Evolutionary conservation across 2,797 vertebrate species (phyloP), one percentile per base, ranked within the genome.

Genomic region (Setipinna tenuifilis): DNA sequence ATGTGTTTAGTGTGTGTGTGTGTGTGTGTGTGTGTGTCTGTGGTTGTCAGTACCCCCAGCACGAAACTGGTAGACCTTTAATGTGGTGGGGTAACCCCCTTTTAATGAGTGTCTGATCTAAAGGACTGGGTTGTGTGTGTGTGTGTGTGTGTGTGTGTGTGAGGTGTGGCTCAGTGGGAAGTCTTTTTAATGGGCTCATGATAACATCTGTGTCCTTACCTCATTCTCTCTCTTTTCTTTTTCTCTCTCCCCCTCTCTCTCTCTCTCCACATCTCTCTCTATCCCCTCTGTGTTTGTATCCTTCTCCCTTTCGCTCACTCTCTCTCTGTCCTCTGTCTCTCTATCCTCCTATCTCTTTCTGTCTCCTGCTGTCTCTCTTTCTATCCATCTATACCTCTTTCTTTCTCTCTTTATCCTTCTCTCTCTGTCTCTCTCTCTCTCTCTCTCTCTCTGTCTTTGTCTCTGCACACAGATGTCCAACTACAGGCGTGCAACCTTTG

Each of bases 401-500:
- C 50, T 9, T 7, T 54, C 50, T 54, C 50, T 54, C 50, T 54
- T 3, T 54, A 9, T 54, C 50, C 14, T 7, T 54, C 50, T 54
- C 50, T 54, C 50, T 54, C 2, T 54, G 1, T 54, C 50, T 9
- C 50, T 54, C 50, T 54, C 50, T 54, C 50, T 54, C 48, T 58
- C 16, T 19, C 19, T 28, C 31, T 31, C 83, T 85, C 57, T 75
- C 3, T 68, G 59, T 28, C 68, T 6, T 78, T 57, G n/a, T 82
- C 6, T 19, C 2, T 57, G 85, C 31, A 19, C 71, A 88, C 96
- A 99, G 98, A 98, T 99, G 98, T 96, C 97, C 31, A 97, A 96
- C 92, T 99, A 99, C 90, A 98, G 98, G 87, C 96, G 96, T 88
- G 96, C 97, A 85, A 97, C 97, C 0, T 95, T 99, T 90, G 97